Percentiles rank a stretch among this genome's conserved stretches.
Conservation (phyloP, 1,140 invertebrate species). For the Aphidius gifuensis region DNA sequence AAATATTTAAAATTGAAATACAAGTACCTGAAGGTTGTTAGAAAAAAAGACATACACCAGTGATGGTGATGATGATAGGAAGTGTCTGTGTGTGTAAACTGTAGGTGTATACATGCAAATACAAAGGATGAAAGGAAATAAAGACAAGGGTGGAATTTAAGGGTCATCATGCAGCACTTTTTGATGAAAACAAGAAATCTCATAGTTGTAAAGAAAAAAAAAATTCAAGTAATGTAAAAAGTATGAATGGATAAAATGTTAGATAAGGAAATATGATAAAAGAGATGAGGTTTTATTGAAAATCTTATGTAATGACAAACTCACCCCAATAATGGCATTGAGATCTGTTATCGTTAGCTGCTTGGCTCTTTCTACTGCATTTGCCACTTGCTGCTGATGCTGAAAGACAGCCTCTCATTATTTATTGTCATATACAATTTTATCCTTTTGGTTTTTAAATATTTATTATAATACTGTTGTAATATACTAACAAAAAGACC, state of each 20-base stretch:
- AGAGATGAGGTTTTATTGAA: neutral
- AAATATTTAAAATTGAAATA: too few species aligned
- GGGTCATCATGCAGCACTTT: too few species aligned
- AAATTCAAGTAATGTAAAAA: conserved; percentile 28
- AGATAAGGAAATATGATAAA: neutral
- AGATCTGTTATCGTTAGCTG: conserved; percentile 94
- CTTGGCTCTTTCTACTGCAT: conserved; percentile 91
- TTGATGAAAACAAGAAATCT: neutral
- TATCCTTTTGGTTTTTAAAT: too few species aligned
- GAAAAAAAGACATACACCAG: too few species aligned
- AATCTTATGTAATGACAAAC: conserved; percentile 38
- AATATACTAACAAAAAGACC: too few species aligned
- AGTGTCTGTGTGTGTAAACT: too few species aligned
- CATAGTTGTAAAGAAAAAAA: neutral
- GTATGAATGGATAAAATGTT: neutral
- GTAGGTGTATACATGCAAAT: too few species aligned
- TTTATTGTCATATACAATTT: conserved; percentile 14
- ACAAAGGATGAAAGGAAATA: neutral
- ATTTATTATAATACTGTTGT: too few species aligned
- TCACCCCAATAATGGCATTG: conserved; percentile 86
- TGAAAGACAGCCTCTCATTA: conserved; percentile 55
- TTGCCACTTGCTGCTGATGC: conserved; percentile 92
- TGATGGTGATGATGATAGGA: too few species aligned
- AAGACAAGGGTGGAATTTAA: neutral
- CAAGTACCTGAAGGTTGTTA: too few species aligned